Base-by-base conservation (phyloP, 2,888 invertebrate genomes). In the Heteromurus nitidus region DNA sequence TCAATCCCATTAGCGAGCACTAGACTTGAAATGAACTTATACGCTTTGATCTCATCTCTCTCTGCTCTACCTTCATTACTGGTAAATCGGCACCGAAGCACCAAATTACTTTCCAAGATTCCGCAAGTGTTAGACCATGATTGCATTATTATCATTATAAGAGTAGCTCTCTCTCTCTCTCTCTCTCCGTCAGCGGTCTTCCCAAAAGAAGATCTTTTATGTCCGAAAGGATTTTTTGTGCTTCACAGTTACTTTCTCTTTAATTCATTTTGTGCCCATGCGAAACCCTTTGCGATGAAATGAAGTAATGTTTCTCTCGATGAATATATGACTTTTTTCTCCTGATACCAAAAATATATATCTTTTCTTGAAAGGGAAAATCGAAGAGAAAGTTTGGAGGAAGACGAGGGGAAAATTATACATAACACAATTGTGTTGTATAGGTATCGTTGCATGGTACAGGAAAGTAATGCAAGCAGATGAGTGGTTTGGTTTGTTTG, bases 101-200 rank as follows among this genome's bases (percentile, higher is more conserved):
- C 55, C 55, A 55, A 55, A 55, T 24, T 55, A n/a, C 55, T 55
- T 26, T 24, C 5, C 55, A 18, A 2, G 26, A 55, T 55, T 55
- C 55, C 55, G 1, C 7, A 26, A 55, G 55, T 55, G 26, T 55
- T 55, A 9, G 26, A 24, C 55, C 26, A 55, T 55, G 26, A 55
- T 55, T 55, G 55, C 55, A 55, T 55, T 55, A 55, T 55, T 55
- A 55, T 55, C 55, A 55, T 55, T 26, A 55, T 55, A 20, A 55
- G n/a, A n/a, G n/a, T n/a, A n/a, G 55, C 55, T 13, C 55, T 26
- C 55, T 9, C 11, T 44, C 44, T n/a, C n/a, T n/a, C n/a, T n/a
- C n/a, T n/a, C n/a, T n/a, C 44, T 2, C 44, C 9, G 50, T 9
- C 20, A 18, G 50, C 18, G 20, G 50, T 50, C 50, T n/a, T 50